These are phyloP conservation scores for Sinodicranocentrus sp. DNA, from an alignment of 2,888 invertebrate species.

Conservation along the genomic window DNA sequence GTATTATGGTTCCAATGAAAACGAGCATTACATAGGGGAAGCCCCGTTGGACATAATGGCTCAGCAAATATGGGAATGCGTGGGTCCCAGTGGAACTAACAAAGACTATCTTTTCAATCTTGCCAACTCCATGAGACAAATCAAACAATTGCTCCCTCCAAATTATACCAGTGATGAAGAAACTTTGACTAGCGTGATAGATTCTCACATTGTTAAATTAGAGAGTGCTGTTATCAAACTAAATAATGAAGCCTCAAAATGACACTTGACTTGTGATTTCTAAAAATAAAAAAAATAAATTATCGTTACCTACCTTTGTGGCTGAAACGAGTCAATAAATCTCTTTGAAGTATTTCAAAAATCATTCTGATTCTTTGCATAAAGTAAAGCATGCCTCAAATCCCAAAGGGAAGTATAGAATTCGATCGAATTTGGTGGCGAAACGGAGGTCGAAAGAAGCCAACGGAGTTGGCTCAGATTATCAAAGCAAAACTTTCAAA, in stretches of 20 bases:
- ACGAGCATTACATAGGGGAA: slow-evolving; percentile 88
- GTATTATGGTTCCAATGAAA: slow-evolving; percentile 90
- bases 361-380: background rate
- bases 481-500: too few species aligned
- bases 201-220: slow-evolving; percentile 87
- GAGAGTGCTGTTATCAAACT: slow-evolving; percentile 82
- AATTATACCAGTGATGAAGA: background rate
- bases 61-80: slow-evolving; percentile 85
- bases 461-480: too few species aligned
- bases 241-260: background rate
- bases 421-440: too few species aligned
- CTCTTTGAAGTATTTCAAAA: background rate
- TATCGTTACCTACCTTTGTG: too few species aligned
- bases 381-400: too few species aligned
- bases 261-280: background rate
- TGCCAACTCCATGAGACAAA: slow-evolving; percentile 86
- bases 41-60: slow-evolving; percentile 90
- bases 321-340: too few species aligned
- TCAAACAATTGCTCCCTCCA: slow-evolving; percentile 79
- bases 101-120: slow-evolving; percentile 94
- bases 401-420: too few species aligned
- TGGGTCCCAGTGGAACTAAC: slow-evolving; percentile 94
- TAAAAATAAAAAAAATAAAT: background rate
- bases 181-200: slow-evolving; percentile 79
- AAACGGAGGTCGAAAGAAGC: background rate